Percentiles rank a stretch among this genome's conserved stretches.
phyloP scores from a whole-genome alignment of 2,797 vertebrate genomes.

The Champsocephalus esox region DNA sequence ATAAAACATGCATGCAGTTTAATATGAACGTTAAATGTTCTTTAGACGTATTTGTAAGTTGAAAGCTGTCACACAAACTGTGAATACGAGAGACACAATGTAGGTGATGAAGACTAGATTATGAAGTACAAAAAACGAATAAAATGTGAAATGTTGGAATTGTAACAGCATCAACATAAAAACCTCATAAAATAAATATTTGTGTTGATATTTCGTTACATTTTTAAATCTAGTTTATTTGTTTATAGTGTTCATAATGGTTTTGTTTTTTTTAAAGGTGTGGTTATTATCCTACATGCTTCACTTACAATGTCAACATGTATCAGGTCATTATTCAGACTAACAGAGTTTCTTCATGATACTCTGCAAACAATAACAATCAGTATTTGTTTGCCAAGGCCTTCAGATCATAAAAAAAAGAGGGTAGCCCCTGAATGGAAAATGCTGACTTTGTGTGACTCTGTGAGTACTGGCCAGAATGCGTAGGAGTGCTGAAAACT shows the following conservation, averaged over 20 bases:
- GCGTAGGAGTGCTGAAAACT: conserved; percentile 49
- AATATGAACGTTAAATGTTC: not conserved
- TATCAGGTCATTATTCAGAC: not conserved
- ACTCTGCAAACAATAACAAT: conserved; percentile 44
- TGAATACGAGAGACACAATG: not conserved
- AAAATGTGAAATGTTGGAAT: accelerated
- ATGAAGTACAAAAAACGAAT: not conserved
- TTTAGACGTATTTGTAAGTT: not conserved
- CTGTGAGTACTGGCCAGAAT: conserved; percentile 36
- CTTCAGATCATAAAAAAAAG: conserved; percentile 40
- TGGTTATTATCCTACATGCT: not conserved
- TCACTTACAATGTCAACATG: not conserved
- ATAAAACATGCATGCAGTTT: not conserved
- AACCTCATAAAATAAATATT: not conserved
- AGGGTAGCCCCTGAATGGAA: conserved; percentile 72
- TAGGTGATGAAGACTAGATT: not conserved
- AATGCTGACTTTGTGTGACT: conserved; percentile 73
- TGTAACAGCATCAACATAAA: not conserved
- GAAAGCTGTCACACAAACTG: not conserved
- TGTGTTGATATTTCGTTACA: no score
- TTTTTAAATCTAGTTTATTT: not conserved
- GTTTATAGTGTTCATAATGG: not conserved
- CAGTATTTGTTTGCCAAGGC: conserved; percentile 42
- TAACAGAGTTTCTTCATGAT: conserved; percentile 3
- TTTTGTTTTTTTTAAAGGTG: not conserved